Evolutionary conservation across 37 sponge, comb jelly and placozoan genomes (phyloP).

Genomic region (Ianthella basta): DNA sequence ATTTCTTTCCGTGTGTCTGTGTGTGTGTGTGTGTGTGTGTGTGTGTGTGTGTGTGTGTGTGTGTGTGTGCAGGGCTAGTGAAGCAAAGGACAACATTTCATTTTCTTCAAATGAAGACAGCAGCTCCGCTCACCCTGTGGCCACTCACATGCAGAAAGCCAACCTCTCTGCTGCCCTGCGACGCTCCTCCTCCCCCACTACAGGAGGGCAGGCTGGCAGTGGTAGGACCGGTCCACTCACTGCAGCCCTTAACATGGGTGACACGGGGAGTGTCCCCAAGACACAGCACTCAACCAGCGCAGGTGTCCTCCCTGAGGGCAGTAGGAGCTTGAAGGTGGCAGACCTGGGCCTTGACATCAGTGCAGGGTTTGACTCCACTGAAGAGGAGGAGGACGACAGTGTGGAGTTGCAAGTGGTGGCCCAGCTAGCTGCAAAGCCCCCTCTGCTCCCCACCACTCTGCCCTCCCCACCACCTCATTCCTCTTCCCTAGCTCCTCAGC

Average conservation of each 20-base stretch:
- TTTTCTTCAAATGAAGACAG: background rate
- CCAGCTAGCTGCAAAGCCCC: background rate
- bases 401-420: background rate
- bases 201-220: background rate
- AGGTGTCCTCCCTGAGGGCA: no score
- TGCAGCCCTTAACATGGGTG: no score
- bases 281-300: no score
- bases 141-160: background rate
- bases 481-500: no score
- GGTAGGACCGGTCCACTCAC: background rate
- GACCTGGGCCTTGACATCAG: background rate
- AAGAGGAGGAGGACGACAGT: conserved; percentile 10
- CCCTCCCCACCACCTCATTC: no score
- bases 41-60: background rate
- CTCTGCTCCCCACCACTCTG: no score
- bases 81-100: background rate
- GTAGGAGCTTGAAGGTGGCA: background rate
- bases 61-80: background rate
- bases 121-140: background rate
- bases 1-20: background rate
- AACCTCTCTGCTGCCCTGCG: background rate
- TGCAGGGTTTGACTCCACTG: background rate
- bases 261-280: no score
- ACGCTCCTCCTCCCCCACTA: background rate
- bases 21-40: background rate